Base-by-base conservation (phyloP, 2,888 invertebrate species). In the Nephrotoma flavescens region DNA sequence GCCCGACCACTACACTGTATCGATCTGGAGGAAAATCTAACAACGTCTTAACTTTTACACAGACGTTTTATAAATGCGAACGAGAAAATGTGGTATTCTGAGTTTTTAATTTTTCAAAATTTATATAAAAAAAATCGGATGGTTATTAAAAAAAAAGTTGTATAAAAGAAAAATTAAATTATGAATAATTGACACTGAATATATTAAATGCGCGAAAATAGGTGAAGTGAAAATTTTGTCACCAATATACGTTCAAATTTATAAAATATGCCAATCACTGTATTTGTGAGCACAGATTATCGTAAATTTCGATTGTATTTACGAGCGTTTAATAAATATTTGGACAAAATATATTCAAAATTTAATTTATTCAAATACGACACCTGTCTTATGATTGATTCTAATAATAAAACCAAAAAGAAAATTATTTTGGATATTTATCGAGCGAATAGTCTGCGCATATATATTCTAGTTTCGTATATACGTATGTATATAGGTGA, bases 41-140 rank as follows among this genome's bases (percentile, higher is more conserved):
- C 87, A 87, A 88, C 90, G 91, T 91, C 91, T 89, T 89, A 89
- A 90, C 91, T 90, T 91, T 90, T 90, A 89, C 90, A 90, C 91
- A 90, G 91, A 90, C 91, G 91, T 90, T 90, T 90, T 91, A 91
- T 91, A 90, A 91, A 90, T 91, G 91, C 91, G 90, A 90, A 85
- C 6, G 42, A 83, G 15, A 86, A 87, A 41, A 84, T 84, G 42
- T 42, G 84, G n/a, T 42, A 84, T 84, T 84, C 42, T 42, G 15
- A 31, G 0, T 57, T 57, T 71, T 71, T 71, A 15, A 71, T 71
- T 71, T 71, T 9, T 9, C 5, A 71, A 31, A 84, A 83, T 4
- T 12, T 47, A 12, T 47, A 83, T 19, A 41, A 83, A 83, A 41
- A 83, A 41, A n/a, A 42, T 84, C 42, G 42, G 84, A 42, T 84